Percentiles rank a stretch among this genome's conserved stretches.
phyloP scores from a whole-genome alignment of 1,140 invertebrate genomes.

The Hermetia illucens region DNA sequence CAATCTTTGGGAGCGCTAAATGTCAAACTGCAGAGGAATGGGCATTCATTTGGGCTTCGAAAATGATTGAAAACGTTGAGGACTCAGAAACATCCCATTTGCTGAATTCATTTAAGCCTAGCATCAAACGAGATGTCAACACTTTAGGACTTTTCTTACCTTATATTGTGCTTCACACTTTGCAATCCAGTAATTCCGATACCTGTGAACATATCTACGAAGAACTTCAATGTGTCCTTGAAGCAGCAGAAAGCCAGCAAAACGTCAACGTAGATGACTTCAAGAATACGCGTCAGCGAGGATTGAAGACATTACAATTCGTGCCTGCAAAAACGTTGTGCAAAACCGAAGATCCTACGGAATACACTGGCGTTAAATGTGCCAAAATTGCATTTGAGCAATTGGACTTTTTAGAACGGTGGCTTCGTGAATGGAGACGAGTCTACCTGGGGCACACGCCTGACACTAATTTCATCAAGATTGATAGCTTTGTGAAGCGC shows the following conservation, averaged over 20 bases:
- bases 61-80: constrained; percentile 40
- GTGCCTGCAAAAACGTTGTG: background rate
- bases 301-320: constrained; percentile 5
- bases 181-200: constrained; percentile 33
- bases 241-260: constrained; percentile 6
- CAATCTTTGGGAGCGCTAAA: constrained; percentile 46
- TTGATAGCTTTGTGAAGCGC: constrained; percentile 37
- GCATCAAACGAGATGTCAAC: constrained; percentile 50
- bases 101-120: constrained; percentile 48
- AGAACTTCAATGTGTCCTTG: constrained; percentile 33
- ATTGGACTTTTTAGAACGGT: constrained; percentile 57
- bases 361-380: constrained; percentile 31
- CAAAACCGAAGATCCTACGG: background rate
- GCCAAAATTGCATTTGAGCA: constrained; percentile 52
- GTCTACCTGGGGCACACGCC: constrained; percentile 12
- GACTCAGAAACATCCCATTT: constrained; percentile 37
- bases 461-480: constrained; percentile 21
- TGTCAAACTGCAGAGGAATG: constrained; percentile 52
- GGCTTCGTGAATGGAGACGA: constrained; percentile 47
- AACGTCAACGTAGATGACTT: constrained; percentile 6
- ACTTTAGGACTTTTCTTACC: constrained; percentile 57
- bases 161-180: constrained; percentile 46
- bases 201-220: constrained; percentile 30
- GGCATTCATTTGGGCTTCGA: constrained; percentile 53
- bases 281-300: constrained; percentile 4